Evolutionary conservation across 2,888 invertebrate genomes (phyloP).

Genomic region (Calameuta filiformis): DNA sequence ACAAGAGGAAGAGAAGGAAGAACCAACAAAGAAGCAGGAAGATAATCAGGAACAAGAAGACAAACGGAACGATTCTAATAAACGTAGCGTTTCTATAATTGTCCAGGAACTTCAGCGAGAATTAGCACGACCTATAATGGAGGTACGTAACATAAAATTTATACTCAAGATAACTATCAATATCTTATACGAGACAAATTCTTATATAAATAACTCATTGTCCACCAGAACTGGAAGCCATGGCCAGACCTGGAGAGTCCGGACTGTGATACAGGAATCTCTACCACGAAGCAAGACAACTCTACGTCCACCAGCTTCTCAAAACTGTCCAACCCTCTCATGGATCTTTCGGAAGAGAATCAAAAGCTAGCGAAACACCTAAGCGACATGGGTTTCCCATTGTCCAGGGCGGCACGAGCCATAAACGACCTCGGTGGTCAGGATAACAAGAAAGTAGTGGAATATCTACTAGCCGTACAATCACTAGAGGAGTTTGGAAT

Average conservation of each 20-base stretch:
- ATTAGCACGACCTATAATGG: slow-evolving; percentile 61
- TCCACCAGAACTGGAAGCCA: slow-evolving; percentile 57
- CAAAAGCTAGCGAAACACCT: slow-evolving; percentile 80
- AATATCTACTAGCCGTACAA: slow-evolving; percentile 79
- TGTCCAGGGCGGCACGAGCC: slow-evolving; percentile 83
- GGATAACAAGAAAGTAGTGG: slow-evolving; percentile 90
- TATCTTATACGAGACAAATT: neutral
- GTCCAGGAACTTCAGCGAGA: slow-evolving; percentile 80
- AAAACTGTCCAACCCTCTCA: slow-evolving; percentile 36
- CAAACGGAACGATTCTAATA: slow-evolving; percentile 31
- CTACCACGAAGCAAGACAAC: neutral
- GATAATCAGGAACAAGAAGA: slow-evolving; percentile 35
- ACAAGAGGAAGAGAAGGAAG: slow-evolving; percentile 33
- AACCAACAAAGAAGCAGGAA: slow-evolving; percentile 28
- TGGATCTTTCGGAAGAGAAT: slow-evolving; percentile 52
- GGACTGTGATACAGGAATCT: slow-evolving; percentile 31
- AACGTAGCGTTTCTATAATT: slow-evolving; percentile 78
- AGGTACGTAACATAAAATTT: slow-evolving; percentile 38
- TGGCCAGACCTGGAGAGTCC: slow-evolving; percentile 60
- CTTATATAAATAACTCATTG: neutral
- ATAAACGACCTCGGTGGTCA: slow-evolving; percentile 78
- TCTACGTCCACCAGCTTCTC: slow-evolving; percentile 24
- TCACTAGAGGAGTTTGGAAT: slow-evolving; percentile 66
- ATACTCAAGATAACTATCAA: neutral
- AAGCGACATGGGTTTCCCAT: slow-evolving; percentile 89